A percentile compares a stretch with the other conserved stretches of the same genome.
Conservation (phyloP, 2,113 vertebrate genomes). For the Oryzias curvinotus region DNA sequence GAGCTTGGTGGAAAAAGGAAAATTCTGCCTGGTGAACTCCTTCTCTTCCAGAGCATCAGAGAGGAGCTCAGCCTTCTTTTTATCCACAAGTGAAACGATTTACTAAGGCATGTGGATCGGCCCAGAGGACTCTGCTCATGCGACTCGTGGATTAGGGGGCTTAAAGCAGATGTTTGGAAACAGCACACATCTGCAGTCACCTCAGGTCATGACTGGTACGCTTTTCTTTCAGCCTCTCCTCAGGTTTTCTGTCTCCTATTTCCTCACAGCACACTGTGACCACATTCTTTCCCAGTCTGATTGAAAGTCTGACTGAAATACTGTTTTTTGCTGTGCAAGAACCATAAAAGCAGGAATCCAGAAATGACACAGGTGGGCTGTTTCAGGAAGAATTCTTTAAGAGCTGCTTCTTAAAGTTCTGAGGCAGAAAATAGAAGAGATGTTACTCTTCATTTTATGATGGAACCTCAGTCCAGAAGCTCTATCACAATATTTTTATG, state of each 20-base stretch:
- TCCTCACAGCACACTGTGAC: too few relatives aligned
- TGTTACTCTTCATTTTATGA: too few relatives aligned
- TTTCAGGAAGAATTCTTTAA: too few relatives aligned
- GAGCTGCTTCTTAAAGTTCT: too few relatives aligned
- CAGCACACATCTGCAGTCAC: slow-evolving; percentile 12
- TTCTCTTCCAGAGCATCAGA: slow-evolving; percentile 1
- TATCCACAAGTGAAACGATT: slow-evolving; percentile 31
- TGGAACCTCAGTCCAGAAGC: too few relatives aligned
- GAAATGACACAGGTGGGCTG: too few relatives aligned
- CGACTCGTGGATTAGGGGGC: slow-evolving; percentile 1
- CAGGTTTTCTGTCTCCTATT: not conserved
- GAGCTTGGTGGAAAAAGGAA: not conserved
- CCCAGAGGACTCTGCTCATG: slow-evolving; percentile 14
- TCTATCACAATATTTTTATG: too few relatives aligned
- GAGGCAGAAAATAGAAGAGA: too few relatives aligned
- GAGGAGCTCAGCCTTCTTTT: slow-evolving; percentile 18
- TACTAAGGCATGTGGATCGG: slow-evolving; percentile 21
- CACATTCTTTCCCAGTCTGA: too few relatives aligned
- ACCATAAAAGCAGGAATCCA: too few relatives aligned
- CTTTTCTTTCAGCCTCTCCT: not conserved
- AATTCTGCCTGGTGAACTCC: not conserved
- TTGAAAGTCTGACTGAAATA: too few relatives aligned
- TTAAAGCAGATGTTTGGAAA: slow-evolving; percentile 18
- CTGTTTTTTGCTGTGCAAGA: too few relatives aligned
- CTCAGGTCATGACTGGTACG: slow-evolving; percentile 1